phyloP scores from a whole-genome alignment of 2,888 invertebrate genomes.

The Homarus gammarus region DNA sequence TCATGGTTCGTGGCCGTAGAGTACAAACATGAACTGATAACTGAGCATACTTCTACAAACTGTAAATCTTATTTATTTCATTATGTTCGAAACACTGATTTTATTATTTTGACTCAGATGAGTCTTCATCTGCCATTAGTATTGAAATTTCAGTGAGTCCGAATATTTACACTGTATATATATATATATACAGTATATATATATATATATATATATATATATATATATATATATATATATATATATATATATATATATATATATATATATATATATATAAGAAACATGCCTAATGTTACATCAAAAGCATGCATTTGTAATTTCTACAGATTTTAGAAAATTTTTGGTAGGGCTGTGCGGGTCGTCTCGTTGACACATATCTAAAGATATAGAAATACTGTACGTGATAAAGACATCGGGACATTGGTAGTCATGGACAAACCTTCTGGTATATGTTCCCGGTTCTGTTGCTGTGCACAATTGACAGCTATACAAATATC shows the following conservation, averaged over 20 bases:
- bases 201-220: constrained; percentile 18
- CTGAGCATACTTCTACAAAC: too few species aligned
- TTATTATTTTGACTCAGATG: too few species aligned
- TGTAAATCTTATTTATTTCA: too few species aligned
- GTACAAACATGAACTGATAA: too few species aligned
- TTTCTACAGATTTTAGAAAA: background rate
- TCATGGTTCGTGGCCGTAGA: too few species aligned
- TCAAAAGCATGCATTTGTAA: background rate
- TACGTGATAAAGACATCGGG: too few species aligned
- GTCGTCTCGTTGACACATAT: background rate
- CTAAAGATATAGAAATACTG: background rate
- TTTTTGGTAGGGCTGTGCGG: background rate
- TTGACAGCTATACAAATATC: background rate
- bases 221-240: constrained; percentile 27
- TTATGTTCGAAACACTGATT: too few species aligned
- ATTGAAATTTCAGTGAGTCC: too few species aligned
- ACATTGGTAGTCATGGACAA: too few species aligned
- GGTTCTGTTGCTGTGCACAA: background rate
- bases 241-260: constrained; percentile 22
- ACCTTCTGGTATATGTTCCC: background rate
- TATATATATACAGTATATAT: too few species aligned
- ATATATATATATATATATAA: constrained; percentile 16
- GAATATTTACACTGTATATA: too few species aligned
- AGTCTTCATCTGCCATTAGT: too few species aligned
- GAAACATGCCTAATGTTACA: background rate